Base-by-base conservation (phyloP, 2,888 invertebrate genomes). In the Tetrapedia diversipes region DNA sequence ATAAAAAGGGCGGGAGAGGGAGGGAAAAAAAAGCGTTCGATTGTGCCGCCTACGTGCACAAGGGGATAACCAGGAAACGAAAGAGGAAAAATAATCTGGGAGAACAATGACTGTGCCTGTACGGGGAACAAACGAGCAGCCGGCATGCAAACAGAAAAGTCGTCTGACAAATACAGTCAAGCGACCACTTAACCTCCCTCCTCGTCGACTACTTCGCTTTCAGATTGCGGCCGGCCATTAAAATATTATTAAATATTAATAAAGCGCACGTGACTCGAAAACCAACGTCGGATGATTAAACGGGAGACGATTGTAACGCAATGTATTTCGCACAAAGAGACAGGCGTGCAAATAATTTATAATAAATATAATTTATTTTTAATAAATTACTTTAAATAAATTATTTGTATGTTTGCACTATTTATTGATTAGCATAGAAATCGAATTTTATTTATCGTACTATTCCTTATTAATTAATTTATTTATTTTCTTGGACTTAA, bases 181-280 rank as follows among this genome's bases (percentile, higher is more conserved):
- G 57, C 74, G 69, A 71, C 75, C 65, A 71, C 80, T 78, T 78
- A 75, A 67, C 71, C 75, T 70, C 60, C n/a, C 69, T 61, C 51
- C 59, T 37, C 43, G 39, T 67, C 65, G 59, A 47, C 66, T 69
- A 71, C 56, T 57, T 74, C 65, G 68, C 68, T 74, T 82, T 74
- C 73, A 70, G 61, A 68, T 61, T 73, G 57, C 49, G 61, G 63
- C 61, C 59, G 51, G 72, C 81, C 80, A 84, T 87, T 86, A 85
- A 85, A 86, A 84, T 82, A 80, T 85, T 84, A 81, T 86, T 85
- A 83, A 86, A 85, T 83, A 86, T 86, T 86, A 84, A 79, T 75
- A 69, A 72, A 73, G 54, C 47, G 49, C 29, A 27, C 63, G 39
- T 65, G 24, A 43, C 70, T 69, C 51, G 16, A 10, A 65, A 53